Evolutionary conservation across 1,140 invertebrate genomes (phyloP).

Genomic region (Vanessa atalanta): DNA sequence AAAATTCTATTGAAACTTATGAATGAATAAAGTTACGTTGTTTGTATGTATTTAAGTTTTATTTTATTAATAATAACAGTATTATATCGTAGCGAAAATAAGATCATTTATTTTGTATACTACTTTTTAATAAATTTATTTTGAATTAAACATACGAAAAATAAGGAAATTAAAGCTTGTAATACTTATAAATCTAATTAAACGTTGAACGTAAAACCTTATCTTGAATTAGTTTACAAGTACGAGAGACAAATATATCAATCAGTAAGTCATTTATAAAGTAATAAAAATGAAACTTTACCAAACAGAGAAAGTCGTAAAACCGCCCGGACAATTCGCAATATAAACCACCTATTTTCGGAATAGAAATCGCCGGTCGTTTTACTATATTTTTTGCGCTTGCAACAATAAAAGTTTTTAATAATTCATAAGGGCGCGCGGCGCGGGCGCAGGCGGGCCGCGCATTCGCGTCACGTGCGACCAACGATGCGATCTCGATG

Average conservation of each 20-base stretch:
- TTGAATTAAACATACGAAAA: no score
- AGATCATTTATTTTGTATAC: no score
- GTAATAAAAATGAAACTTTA: constrained; percentile 48
- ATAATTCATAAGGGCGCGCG: constrained; percentile 72
- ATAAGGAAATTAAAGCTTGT: no score
- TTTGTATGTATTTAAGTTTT: no score
- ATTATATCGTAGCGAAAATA: no score
- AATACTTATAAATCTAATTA: not conserved
- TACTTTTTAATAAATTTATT: no score
- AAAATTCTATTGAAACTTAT: no score
- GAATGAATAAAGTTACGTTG: no score
- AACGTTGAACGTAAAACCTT: not conserved
- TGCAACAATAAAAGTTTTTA: constrained; percentile 72
- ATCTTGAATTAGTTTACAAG: constrained; percentile 8
- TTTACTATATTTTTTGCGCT: constrained; percentile 60
- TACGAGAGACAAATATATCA: constrained; percentile 38
- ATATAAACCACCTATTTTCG: constrained; percentile 65
- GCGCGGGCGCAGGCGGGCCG: constrained; percentile 38
- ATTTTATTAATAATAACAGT: no score
- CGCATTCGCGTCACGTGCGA: constrained; percentile 66
- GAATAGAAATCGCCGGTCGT: constrained; percentile 63
- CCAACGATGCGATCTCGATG: constrained; percentile 55
- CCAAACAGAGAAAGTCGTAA: constrained; percentile 69
- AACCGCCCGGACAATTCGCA: constrained; percentile 53
- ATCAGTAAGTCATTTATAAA: constrained; percentile 42